phyloP scores from a whole-genome alignment of 2,113 vertebrate genomes.

The Miniopterus natalensis region DNA sequence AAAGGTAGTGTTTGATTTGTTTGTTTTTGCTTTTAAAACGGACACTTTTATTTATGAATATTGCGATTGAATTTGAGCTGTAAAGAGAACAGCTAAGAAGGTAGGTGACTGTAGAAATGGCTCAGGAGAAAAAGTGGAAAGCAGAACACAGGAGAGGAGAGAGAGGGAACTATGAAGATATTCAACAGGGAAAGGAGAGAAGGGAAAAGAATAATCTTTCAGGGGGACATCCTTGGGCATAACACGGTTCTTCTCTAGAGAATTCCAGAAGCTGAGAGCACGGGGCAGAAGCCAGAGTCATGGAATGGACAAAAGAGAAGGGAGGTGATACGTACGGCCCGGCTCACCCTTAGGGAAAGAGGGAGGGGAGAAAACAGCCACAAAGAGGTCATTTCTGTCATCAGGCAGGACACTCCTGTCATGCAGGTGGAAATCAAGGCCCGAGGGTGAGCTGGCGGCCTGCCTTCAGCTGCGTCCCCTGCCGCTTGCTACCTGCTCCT shows the following conservation, averaged over 20 bases:
- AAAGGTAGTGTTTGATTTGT: neutral
- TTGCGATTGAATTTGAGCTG: constrained; percentile 11
- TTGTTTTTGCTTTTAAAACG: constrained; percentile 41
- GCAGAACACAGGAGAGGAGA: neutral
- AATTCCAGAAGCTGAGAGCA: constrained; percentile 13
- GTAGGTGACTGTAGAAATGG: neutral
- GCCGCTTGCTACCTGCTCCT: neutral
- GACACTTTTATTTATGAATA: constrained; percentile 31
- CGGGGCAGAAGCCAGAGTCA: neutral
- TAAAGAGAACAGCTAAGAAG: constrained; percentile 36
- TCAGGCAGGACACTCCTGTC: neutral
- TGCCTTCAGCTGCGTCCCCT: neutral
- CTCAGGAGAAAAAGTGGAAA: constrained; percentile 52
- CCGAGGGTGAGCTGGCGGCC: neutral
- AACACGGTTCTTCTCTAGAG: neutral
- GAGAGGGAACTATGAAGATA: neutral
- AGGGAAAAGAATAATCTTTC: neutral
- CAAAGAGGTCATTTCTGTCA: neutral
- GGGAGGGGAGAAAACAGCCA: neutral
- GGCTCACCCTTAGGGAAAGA: neutral
- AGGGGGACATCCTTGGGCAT: neutral
- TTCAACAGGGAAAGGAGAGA: neutral
- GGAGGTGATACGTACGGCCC: neutral
- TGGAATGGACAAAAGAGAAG: neutral
- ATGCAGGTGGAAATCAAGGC: neutral